A percentile compares a stretch with the other conserved stretches of the same genome.
phyloP scores from a whole-genome alignment of 1,140 invertebrate genomes.

The Mizuhopecten yessoensis region DNA sequence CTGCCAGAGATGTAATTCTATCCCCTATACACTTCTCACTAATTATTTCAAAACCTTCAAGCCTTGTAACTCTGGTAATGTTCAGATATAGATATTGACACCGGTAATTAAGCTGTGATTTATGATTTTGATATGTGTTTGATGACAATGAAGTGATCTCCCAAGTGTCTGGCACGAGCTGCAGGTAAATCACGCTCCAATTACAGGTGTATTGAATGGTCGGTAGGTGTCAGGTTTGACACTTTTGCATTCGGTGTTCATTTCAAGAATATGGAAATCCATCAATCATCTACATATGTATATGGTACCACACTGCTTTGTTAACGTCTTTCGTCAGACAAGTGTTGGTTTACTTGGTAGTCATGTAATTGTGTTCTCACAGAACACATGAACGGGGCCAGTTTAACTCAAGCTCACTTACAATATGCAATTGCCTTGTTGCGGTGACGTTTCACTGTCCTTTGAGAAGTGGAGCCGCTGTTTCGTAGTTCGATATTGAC shows the following conservation, averaged over 20 bases:
- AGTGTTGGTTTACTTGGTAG: neutral
- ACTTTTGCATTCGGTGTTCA: neutral
- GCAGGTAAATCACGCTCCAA: neutral
- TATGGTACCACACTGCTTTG: neutral
- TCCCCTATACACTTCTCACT: neutral
- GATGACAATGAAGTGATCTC: neutral
- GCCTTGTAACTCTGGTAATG: neutral
- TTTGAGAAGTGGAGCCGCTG: too few species aligned
- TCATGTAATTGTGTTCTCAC: too few species aligned
- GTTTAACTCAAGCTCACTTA: too few species aligned
- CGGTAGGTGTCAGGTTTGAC: neutral
- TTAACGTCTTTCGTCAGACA: neutral
- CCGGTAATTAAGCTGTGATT: neutral
- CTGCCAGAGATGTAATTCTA: neutral
- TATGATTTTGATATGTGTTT: neutral
- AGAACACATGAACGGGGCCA: too few species aligned
- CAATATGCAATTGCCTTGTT: too few species aligned
- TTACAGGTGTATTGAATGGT: slow-evolving; percentile 7
- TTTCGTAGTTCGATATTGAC: too few species aligned
- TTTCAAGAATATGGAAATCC: neutral
- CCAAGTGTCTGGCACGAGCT: slow-evolving; percentile 10
- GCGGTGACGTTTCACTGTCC: too few species aligned
- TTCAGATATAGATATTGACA: slow-evolving; percentile 14
- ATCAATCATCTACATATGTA: neutral
- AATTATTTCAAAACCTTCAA: neutral